phyloP scores from a whole-genome alignment of 2,113 vertebrate species.

The Osmerus mordax region DNA sequence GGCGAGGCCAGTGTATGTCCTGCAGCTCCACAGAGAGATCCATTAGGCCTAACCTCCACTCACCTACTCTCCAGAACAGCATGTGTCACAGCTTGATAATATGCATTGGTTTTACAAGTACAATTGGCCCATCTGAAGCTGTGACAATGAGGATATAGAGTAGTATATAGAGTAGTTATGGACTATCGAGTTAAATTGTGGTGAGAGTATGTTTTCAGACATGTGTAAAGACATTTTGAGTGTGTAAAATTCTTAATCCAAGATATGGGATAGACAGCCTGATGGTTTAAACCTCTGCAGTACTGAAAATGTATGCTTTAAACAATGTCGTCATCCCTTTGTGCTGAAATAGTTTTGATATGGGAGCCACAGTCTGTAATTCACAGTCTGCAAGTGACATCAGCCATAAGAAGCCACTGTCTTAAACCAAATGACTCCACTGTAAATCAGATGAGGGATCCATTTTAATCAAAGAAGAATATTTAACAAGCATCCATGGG shows the following conservation, averaged over 20 bases:
- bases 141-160: neutral
- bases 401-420: neutral
- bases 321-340: neutral
- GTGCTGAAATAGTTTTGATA: neutral
- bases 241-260: too few species aligned
- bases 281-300: too few species aligned
- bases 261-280: too few species aligned
- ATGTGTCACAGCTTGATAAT: conserved; percentile 3
- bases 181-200: neutral
- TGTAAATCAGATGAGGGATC: conserved; percentile 8
- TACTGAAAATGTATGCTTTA: too few species aligned
- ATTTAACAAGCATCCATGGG: conserved; percentile 4
- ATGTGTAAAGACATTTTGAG: too few species aligned
- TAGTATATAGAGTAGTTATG: neutral
- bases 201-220: too few species aligned
- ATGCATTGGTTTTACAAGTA: neutral
- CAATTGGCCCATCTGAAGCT: neutral
- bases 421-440: conserved; percentile 8
- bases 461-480: conserved; percentile 16
- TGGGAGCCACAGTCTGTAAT: neutral
- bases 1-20: conserved; percentile 12
- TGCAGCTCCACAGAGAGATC: conserved; percentile 1
- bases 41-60: conserved; percentile 11
- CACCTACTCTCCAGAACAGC: conserved; percentile 21
- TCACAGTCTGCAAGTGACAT: neutral